A percentile compares a stretch with the other conserved stretches of the same genome.
These are phyloP conservation scores for Dermolepida albohirtum DNA, from an alignment of 2,888 invertebrate species.

Conservation along the genomic window DNA sequence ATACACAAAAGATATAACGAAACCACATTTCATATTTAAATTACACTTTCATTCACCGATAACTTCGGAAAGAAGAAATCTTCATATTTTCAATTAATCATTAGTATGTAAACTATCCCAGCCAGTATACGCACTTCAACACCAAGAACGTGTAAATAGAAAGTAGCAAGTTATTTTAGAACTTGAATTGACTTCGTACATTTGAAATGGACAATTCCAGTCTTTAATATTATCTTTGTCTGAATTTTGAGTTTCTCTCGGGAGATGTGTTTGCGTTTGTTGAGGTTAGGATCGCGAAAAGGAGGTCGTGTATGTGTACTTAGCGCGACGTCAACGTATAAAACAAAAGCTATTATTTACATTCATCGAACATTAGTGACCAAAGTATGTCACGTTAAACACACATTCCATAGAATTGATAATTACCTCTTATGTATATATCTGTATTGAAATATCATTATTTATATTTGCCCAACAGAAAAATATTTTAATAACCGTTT, in stretches of 20 bases:
- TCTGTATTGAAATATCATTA: no score
- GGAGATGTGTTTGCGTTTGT: conserved; percentile 19
- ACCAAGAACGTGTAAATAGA: conserved; percentile 18
- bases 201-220: background rate
- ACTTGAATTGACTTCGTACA: background rate
- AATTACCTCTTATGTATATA: no score
- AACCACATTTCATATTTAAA: background rate
- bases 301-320: conserved; percentile 18
- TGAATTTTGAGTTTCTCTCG: conserved; percentile 31
- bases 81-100: background rate
- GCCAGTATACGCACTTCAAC: conserved; percentile 10
- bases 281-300: conserved; percentile 14
- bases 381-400: no score
- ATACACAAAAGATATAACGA: background rate
- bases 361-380: no score
- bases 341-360: no score
- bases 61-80: background rate
- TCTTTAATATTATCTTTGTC: background rate
- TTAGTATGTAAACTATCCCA: background rate
- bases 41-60: conserved; percentile 4
- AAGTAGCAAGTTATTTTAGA: conserved; percentile 26
- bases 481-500: no score
- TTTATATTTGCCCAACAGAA: no score
- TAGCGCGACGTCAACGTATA: background rate
- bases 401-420: no score